Conservation (phyloP, 2,888 invertebrate genomes). For the Tubulanus polymorphus region DNA sequence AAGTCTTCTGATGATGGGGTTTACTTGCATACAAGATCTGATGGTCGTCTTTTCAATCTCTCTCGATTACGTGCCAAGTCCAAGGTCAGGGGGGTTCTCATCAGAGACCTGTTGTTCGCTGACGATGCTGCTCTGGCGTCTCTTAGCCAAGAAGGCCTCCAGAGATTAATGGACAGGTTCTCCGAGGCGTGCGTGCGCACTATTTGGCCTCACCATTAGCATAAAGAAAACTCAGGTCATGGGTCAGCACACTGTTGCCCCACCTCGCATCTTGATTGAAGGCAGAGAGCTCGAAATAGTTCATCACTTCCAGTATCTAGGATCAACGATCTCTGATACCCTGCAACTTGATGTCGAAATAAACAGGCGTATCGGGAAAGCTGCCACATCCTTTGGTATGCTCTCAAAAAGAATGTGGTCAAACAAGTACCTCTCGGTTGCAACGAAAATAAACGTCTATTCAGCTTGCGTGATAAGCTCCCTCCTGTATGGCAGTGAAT, state of each 20-base stretch:
- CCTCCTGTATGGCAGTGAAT: too few species aligned
- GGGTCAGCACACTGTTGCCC: not conserved
- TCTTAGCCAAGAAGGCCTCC: too few species aligned
- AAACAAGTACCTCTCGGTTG: too few species aligned
- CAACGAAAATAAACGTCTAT: too few species aligned
- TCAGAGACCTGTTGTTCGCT: slow-evolving; percentile 14
- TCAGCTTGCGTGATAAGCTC: too few species aligned
- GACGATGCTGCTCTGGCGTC: slow-evolving; percentile 13
- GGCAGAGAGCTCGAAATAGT: slow-evolving; percentile 7
- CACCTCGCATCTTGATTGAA: not conserved
- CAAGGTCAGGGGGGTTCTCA: slow-evolving; percentile 3
- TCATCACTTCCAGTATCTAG: slow-evolving; percentile 10
- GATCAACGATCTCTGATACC: slow-evolving; percentile 4
- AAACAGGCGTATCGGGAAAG: slow-evolving; percentile 9
- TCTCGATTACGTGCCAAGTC: slow-evolving; percentile 5
- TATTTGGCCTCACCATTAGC: slow-evolving; percentile 13
- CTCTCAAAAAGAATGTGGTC: slow-evolving; percentile 9
- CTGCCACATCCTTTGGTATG: not conserved
- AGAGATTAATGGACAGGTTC: too few species aligned
- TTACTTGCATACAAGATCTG: too few species aligned
- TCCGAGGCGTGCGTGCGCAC: too few species aligned
- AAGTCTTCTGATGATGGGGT: slow-evolving; percentile 4
- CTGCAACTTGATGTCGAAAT: slow-evolving; percentile 10
- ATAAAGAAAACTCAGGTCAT: slow-evolving; percentile 7
- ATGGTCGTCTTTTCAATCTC: too few species aligned